Evolutionary conservation across 37 sponge, comb jelly and placozoan genomes (phyloP).

Genomic region (Aplysina aerophoba): DNA sequence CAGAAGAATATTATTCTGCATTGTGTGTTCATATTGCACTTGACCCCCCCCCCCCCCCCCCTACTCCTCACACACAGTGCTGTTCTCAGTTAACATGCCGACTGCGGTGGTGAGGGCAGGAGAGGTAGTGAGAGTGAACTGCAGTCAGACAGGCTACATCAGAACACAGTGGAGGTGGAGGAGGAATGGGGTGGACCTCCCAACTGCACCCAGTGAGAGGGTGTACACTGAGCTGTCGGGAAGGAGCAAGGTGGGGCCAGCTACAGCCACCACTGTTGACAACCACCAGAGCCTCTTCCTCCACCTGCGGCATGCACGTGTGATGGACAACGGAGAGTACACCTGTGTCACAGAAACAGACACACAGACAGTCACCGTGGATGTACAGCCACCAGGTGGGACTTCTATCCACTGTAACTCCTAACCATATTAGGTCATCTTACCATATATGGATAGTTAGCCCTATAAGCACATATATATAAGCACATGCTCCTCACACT

Average conservation of each 20-base stretch:
- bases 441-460: no score
- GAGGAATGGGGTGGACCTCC: not conserved
- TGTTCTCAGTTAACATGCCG: not conserved
- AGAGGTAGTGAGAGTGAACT: not conserved
- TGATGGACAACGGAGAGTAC: slow-evolving; percentile 8
- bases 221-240: not conserved
- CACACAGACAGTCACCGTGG: not conserved
- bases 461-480: no score
- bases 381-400: not conserved
- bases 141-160: slow-evolving; percentile 13
- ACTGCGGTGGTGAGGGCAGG: not conserved
- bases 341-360: not conserved
- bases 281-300: not conserved
- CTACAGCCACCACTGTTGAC: not conserved
- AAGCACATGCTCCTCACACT: no score
- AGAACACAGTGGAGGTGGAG: slow-evolving; percentile 5
- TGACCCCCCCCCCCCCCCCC: no score
- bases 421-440: no score
- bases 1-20: no score
- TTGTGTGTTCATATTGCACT: no score
- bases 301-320: not conserved
- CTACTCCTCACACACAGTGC: no score
- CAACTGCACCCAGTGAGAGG: not conserved
- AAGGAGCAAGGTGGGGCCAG: not conserved
- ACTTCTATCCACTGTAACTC: not conserved